These are phyloP conservation scores for Novumbra hubbsi DNA, from an alignment of 2,797 vertebrate species.

Conservation along the genomic window DNA sequence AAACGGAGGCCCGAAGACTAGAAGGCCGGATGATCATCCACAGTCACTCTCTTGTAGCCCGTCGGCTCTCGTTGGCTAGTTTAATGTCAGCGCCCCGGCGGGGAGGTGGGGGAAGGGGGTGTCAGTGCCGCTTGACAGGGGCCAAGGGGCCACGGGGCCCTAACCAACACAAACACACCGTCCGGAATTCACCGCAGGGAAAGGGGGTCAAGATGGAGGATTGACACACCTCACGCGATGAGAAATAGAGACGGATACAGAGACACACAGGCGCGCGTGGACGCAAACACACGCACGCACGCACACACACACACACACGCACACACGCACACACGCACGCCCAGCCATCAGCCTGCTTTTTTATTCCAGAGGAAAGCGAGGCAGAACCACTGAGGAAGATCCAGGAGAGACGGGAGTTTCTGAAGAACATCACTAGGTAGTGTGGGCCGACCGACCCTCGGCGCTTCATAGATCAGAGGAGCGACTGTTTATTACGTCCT, in stretches of 20 bases:
- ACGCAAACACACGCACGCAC: slow-evolving; percentile 19
- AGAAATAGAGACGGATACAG: slow-evolving; percentile 27
- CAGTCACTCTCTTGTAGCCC: slow-evolving; percentile 27
- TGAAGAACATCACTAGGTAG: slow-evolving; percentile 9
- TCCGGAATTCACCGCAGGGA: background rate
- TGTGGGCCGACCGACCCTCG: background rate
- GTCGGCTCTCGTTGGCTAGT: slow-evolving; percentile 38
- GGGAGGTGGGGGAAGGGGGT: slow-evolving; percentile 20
- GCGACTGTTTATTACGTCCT: background rate
- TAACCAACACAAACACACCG: slow-evolving; percentile 6
- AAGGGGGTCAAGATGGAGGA: background rate
- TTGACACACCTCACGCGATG: background rate
- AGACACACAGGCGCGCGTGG: background rate
- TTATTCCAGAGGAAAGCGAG: background rate
- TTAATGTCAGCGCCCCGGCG: slow-evolving; percentile 49
- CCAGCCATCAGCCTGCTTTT: background rate
- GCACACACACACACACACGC: background rate
- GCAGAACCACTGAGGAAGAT: slow-evolving; percentile 24
- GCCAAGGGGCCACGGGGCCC: slow-evolving; percentile 12
- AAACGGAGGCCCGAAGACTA: slow-evolving; percentile 28
- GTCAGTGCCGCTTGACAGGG: slow-evolving; percentile 25
- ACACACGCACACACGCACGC: background rate
- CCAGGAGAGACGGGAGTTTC: slow-evolving; percentile 24
- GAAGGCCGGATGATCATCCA: slow-evolving; percentile 46
- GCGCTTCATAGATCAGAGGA: background rate